A percentile compares a stretch with the other conserved stretches of the same genome.
Evolutionary conservation across 2,888 invertebrate genomes (phyloP).

Genomic region (Kryphioiulus occultus): DNA sequence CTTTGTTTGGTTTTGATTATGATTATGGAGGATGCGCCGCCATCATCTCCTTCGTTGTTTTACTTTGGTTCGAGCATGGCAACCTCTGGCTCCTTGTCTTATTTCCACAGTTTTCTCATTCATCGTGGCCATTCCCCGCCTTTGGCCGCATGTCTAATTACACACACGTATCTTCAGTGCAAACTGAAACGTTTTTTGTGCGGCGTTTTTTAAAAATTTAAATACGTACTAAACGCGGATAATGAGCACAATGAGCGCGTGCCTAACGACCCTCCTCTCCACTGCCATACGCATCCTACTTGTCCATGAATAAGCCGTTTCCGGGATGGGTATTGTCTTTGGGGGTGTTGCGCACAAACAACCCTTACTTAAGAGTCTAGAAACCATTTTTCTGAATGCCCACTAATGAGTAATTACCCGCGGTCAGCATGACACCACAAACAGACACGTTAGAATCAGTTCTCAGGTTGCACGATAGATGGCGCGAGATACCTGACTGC

Average conservation of each 20-base stretch:
- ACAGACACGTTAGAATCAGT: background rate
- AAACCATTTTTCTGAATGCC: background rate
- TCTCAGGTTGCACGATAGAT: background rate
- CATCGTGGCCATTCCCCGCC: background rate
- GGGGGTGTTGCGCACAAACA: slow-evolving; percentile 23
- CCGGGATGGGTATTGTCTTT: background rate
- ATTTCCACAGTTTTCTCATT: background rate
- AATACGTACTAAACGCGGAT: background rate
- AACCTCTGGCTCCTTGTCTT: background rate
- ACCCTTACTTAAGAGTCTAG: background rate
- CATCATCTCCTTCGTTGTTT: background rate
- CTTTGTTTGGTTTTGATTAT: slow-evolving; percentile 14
- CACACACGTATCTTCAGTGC: background rate
- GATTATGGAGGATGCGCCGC: background rate
- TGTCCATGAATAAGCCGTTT: no score
- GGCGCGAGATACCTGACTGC: background rate
- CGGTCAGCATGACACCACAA: background rate
- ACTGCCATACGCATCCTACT: background rate
- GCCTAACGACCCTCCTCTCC: slow-evolving; percentile 23
- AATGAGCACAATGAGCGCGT: background rate
- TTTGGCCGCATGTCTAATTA: slow-evolving; percentile 12
- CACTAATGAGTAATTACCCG: slow-evolving; percentile 7
- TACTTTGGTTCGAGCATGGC: background rate
- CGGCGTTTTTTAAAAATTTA: background rate
- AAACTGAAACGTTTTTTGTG: background rate